Evolutionary conservation across 2,888 invertebrate species (phyloP).

Genomic region (Acanthosepion esculentum): DNA sequence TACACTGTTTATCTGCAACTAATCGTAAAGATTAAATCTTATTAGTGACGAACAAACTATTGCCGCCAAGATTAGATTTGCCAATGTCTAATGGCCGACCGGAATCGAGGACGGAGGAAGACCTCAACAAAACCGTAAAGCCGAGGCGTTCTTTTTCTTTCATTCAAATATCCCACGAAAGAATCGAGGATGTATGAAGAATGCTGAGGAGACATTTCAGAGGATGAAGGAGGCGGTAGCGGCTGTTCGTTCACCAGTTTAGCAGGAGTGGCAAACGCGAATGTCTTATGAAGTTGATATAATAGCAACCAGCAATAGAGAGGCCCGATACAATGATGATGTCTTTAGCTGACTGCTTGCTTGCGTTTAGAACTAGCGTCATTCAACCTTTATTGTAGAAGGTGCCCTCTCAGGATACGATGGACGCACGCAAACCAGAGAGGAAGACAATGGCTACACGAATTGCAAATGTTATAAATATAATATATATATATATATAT

Average conservation of each 20-base stretch:
- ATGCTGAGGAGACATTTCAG: neutral
- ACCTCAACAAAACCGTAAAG: neutral
- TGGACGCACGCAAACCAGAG: neutral
- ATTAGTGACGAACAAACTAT: constrained; percentile 22
- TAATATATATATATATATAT: no score
- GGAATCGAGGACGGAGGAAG: neutral
- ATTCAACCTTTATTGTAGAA: neutral
- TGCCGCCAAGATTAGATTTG: neutral
- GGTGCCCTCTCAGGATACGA: neutral
- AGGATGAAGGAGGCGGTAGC: neutral
- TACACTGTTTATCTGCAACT: constrained; percentile 40
- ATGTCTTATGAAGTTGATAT: neutral
- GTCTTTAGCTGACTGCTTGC: neutral
- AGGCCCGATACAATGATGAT: neutral
- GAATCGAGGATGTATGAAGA: neutral
- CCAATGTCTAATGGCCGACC: neutral
- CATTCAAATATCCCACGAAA: neutral
- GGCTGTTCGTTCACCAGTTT: neutral
- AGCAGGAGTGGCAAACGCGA: neutral
- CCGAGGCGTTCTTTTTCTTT: neutral
- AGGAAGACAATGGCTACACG: neutral
- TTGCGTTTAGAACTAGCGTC: neutral
- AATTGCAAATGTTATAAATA: neutral
- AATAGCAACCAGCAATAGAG: neutral
- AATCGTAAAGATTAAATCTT: constrained; percentile 44